Conservation (phyloP, 1,140 invertebrate species). For the Coboldia fuscipes region DNA sequence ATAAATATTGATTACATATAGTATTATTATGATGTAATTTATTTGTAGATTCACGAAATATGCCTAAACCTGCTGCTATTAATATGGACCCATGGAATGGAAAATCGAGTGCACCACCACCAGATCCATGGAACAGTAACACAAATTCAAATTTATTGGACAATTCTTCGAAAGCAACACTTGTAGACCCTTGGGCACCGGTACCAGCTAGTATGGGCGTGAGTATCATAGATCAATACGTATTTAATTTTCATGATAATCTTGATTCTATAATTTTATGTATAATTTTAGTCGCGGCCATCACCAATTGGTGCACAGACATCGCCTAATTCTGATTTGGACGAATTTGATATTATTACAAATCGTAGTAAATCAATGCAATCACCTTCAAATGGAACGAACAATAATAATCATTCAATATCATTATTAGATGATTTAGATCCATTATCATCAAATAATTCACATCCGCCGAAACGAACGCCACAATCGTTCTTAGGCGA, state of each 20-base stretch:
- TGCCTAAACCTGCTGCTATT: no score
- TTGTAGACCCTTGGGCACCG: slow-evolving; percentile 26
- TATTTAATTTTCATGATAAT: neutral
- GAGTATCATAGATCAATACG: neutral
- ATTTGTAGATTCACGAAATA: no score
- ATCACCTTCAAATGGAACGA: slow-evolving; percentile 16
- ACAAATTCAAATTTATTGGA: slow-evolving; percentile 23
- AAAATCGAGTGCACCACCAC: no score
- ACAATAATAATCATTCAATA: slow-evolving; percentile 23
- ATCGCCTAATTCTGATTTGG: slow-evolving; percentile 41
- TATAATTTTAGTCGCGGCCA: slow-evolving; percentile 1
- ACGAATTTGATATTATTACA: slow-evolving; percentile 65
- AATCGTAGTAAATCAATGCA: slow-evolving; percentile 30
- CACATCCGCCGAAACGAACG: slow-evolving; percentile 46
- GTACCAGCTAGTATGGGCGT: slow-evolving; percentile 13
- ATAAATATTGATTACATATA: no score
- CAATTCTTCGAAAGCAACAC: slow-evolving; percentile 6
- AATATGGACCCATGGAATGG: no score
- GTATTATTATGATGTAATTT: no score
- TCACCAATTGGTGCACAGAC: slow-evolving; percentile 3
- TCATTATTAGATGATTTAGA: slow-evolving; percentile 19
- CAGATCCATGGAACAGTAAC: slow-evolving; percentile 25
- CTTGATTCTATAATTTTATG: neutral
- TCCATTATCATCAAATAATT: slow-evolving; percentile 18
- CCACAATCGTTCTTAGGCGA: slow-evolving; percentile 85